Percentiles rank a stretch among this genome's conserved stretches.
phyloP scores from a whole-genome alignment of 2,797 vertebrate genomes.

The Esox lucius region DNA sequence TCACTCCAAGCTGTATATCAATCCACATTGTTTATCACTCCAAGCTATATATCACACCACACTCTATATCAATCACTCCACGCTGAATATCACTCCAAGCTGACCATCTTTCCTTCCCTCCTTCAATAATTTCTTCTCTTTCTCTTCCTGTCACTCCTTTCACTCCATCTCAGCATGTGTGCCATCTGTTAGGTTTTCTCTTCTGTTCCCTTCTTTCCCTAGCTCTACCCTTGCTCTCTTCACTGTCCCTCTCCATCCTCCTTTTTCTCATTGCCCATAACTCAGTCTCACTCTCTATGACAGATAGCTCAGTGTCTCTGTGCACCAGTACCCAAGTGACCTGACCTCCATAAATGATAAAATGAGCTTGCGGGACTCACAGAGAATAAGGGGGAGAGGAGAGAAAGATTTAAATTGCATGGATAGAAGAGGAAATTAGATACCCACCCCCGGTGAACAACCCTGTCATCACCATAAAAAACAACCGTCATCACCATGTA shows the following conservation, averaged over 20 bases:
- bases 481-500: neutral
- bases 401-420: conserved; percentile 15
- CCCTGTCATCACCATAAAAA: conserved; percentile 11
- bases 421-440: conserved; percentile 19
- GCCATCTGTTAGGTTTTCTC: neutral
- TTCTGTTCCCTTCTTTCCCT: neutral
- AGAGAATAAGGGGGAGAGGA: neutral
- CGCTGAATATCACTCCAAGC: neutral
- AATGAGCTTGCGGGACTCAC: conserved; percentile 13
- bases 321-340: conserved; percentile 13
- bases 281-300: neutral
- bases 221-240: neutral
- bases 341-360: conserved; percentile 32
- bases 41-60: neutral
- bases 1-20: too few species aligned
- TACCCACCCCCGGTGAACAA: conserved; percentile 14
- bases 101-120: neutral
- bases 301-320: neutral
- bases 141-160: neutral
- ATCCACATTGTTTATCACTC: too few species aligned
- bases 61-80: too few species aligned
- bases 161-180: neutral
- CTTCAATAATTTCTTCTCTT: neutral
- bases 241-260: neutral
- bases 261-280: neutral